phyloP scores from a whole-genome alignment of 1,140 invertebrate genomes.

The Habropoda laboriosa region DNA sequence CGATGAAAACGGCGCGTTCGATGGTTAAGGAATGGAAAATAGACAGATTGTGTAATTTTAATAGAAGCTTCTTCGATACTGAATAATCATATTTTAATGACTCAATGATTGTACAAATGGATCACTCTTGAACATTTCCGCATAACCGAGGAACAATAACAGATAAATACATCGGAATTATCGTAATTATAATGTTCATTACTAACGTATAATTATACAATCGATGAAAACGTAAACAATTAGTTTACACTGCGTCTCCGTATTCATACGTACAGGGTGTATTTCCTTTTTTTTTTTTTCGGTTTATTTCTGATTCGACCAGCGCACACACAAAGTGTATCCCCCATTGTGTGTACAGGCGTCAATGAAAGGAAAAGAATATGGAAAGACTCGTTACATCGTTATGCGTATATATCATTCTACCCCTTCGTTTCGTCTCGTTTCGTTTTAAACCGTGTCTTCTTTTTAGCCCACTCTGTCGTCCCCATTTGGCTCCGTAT shows the following conservation, averaged over 20 bases:
- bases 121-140: slow-evolving; percentile 79
- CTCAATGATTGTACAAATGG: slow-evolving; percentile 83
- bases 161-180: slow-evolving; percentile 79
- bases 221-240: slow-evolving; percentile 55
- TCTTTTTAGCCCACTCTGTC: slow-evolving; percentile 9
- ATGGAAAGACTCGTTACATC: slow-evolving; percentile 60
- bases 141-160: slow-evolving; percentile 81
- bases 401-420: too few relatives aligned
- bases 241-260: slow-evolving; percentile 31
- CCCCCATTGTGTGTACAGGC: slow-evolving; percentile 16
- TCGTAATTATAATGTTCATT: slow-evolving; percentile 71
- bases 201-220: slow-evolving; percentile 59
- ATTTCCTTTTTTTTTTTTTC: neutral
- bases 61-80: slow-evolving; percentile 76
- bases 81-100: slow-evolving; percentile 83
- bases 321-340: too few relatives aligned
- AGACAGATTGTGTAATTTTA: too few relatives aligned
- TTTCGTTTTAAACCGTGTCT: slow-evolving; percentile 55
- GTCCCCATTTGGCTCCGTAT: neutral
- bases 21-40: too few relatives aligned
- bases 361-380: slow-evolving; percentile 56
- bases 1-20: too few relatives aligned
- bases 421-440: slow-evolving; percentile 28
- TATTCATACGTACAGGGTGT: slow-evolving; percentile 40
- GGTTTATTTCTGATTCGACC: slow-evolving; percentile 46